phyloP scores from a whole-genome alignment of 2,888 invertebrate species.

The Tenthredo amoena region DNA sequence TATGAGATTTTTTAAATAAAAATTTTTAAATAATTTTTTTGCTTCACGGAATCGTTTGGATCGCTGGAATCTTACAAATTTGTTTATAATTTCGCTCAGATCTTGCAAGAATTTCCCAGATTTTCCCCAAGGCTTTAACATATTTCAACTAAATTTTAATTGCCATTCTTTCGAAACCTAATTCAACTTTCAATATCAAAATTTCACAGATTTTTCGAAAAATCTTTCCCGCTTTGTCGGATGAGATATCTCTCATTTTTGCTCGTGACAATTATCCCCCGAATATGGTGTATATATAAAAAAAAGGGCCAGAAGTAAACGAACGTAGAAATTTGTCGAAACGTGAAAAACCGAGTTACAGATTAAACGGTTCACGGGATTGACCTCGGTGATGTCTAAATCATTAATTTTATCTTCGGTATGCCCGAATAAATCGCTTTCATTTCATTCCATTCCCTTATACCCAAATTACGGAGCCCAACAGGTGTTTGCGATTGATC shows the following conservation, averaged over 20 bases:
- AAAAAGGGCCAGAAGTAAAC: neutral
- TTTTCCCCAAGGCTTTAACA: no score
- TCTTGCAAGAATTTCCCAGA: no score
- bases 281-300: neutral
- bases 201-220: no score
- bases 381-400: neutral
- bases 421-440: constrained; percentile 15
- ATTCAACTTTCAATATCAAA: no score
- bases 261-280: neutral
- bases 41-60: no score
- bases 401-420: constrained; percentile 5
- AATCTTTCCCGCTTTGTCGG: no score
- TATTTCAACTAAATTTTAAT: no score
- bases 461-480: neutral
- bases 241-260: neutral
- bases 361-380: neutral
- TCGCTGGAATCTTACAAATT: no score
- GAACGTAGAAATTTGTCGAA: neutral
- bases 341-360: neutral
- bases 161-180: no score
- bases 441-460: neutral
- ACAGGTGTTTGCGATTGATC: constrained; percentile 22
- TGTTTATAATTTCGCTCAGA: no score
- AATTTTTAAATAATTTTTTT: neutral
- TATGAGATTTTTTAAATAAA: neutral